These are phyloP conservation scores for Lasioglossum villosulum DNA, from an alignment of 2,888 invertebrate genomes.

Conservation along the genomic window DNA sequence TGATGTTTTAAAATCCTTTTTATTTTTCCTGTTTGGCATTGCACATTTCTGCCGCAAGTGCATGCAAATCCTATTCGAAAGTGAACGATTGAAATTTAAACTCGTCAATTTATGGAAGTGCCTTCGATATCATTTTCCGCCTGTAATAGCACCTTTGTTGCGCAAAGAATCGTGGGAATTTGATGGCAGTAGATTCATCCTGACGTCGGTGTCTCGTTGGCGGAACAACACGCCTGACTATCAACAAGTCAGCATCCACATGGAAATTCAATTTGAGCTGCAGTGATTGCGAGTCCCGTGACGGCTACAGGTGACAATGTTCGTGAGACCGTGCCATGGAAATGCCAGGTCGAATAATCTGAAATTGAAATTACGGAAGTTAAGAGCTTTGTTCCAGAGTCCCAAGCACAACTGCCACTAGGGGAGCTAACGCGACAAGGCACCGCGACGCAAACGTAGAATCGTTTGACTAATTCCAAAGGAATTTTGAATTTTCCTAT, in stretches of 20 bases:
- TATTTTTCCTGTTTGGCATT: neutral
- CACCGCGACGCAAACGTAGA: slow-evolving; percentile 51
- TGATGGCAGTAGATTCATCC: neutral
- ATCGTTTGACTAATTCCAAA: slow-evolving; percentile 52
- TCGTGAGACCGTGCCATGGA: slow-evolving; percentile 54
- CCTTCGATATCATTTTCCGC: neutral
- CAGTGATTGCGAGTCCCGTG: slow-evolving; percentile 58
- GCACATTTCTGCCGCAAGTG: neutral
- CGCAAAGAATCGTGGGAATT: neutral
- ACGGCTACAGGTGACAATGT: slow-evolving; percentile 60
- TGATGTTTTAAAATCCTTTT: neutral
- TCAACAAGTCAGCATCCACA: slow-evolving; percentile 38
- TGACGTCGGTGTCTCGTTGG: slow-evolving; percentile 5
- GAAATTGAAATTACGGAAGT: slow-evolving; percentile 76
- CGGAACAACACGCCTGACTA: slow-evolving; percentile 34
- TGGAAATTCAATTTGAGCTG: slow-evolving; percentile 67
- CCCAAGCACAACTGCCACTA: slow-evolving; percentile 50
- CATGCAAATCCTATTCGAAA: neutral
- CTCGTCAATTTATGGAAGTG: neutral
- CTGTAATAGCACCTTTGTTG: neutral
- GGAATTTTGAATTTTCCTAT: slow-evolving; percentile 41
- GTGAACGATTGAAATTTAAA: neutral
- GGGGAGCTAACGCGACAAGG: slow-evolving; percentile 41
- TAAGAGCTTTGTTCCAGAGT: slow-evolving; percentile 72
- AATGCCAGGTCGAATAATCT: slow-evolving; percentile 65